A percentile compares a stretch with the other conserved stretches of the same genome.
These are phyloP conservation scores for Ateles fusciceps DNA, from an alignment of 2,797 vertebrate genomes.

Conservation along the genomic window DNA sequence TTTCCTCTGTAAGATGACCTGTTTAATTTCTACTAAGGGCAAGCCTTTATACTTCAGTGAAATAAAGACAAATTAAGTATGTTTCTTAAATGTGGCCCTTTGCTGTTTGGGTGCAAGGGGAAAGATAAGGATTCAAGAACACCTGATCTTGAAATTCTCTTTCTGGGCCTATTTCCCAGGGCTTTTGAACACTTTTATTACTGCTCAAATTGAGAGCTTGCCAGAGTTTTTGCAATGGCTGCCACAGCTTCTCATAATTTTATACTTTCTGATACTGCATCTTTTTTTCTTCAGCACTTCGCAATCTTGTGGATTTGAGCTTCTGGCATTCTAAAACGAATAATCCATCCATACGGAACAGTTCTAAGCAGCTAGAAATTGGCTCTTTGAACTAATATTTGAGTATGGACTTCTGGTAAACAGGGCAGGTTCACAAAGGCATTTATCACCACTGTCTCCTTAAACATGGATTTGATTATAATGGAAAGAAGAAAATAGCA, in stretches of 20 bases:
- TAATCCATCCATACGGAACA: background rate
- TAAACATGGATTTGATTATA: background rate
- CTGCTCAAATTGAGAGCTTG: background rate
- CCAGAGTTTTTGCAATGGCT: background rate
- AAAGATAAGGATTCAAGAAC: background rate
- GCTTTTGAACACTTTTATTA: background rate
- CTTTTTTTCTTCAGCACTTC: background rate
- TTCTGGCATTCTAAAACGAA: background rate
- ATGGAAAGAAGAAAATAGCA: background rate
- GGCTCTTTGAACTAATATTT: background rate
- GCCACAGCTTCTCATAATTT: background rate
- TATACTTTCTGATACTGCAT: background rate
- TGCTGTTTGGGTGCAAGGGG: background rate
- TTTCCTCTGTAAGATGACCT: background rate
- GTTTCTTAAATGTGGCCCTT: background rate
- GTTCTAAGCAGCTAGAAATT: background rate
- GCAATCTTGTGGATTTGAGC: background rate
- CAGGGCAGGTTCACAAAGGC: background rate
- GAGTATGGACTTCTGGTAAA: background rate
- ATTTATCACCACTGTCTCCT: background rate
- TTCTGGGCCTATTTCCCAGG: background rate
- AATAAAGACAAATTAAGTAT: background rate
- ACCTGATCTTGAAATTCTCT: background rate
- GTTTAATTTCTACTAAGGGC: background rate
- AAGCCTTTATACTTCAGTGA: background rate